These are phyloP conservation scores for Taphrorychus bicolor DNA, from an alignment of 2,888 invertebrate species.

Conservation along the genomic window DNA sequence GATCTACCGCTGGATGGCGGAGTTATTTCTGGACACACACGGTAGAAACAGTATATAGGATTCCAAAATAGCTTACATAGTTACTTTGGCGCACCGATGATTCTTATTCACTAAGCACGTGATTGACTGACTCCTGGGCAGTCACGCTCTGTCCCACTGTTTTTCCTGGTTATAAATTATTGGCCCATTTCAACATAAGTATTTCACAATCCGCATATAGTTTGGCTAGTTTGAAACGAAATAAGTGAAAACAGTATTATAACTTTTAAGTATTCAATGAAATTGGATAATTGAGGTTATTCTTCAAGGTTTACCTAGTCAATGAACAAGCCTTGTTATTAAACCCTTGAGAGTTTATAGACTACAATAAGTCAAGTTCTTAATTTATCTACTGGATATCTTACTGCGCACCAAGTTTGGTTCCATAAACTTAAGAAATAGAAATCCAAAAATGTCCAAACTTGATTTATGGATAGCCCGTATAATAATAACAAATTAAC, in stretches of 20 bases:
- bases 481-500: not conserved
- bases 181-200: not conserved
- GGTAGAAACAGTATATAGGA: slow-evolving; percentile 8
- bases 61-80: slow-evolving; percentile 16
- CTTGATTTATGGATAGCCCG: not conserved
- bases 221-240: no score
- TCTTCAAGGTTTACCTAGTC: no score
- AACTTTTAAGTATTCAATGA: not conserved
- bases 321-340: no score
- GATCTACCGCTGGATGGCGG: slow-evolving; percentile 13
- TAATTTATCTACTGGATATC: no score
- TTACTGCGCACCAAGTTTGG: no score
- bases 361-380: no score
- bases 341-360: no score
- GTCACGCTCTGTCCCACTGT: not conserved
- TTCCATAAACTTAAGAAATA: no score
- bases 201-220: no score
- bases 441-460: not conserved
- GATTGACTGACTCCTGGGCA: not conserved
- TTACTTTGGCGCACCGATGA: not conserved
- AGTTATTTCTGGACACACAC: slow-evolving; percentile 30
- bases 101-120: slow-evolving; percentile 8
- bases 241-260: not conserved
- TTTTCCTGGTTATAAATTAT: not conserved
- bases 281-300: not conserved